Evolutionary conservation across 1,140 invertebrate genomes (phyloP), one percentile per base, ranked within the genome.

Genomic region (Psilanteris sp.): DNA sequence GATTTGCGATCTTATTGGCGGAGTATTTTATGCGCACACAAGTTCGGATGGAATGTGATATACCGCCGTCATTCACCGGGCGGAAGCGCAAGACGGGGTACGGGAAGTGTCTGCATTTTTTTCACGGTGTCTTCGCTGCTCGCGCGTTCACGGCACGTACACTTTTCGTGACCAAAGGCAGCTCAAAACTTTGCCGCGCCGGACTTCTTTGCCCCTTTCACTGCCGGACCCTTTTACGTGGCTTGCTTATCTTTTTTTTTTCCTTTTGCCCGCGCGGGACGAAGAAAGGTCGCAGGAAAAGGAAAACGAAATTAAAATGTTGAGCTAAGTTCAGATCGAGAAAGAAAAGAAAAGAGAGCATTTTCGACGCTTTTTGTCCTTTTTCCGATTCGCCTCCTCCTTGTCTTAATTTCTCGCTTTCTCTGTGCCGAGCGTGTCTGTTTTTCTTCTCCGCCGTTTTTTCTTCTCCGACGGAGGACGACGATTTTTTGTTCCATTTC

Each of bases 291-390:
- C 48, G 44, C 43, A 44, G 22, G 50, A 32, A 43, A 39, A 57
- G 61, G 61, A 77, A 85, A 84, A 85, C 80, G 83, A 85, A 85
- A 87, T 85, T 84, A 85, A 87, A 87, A 84, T 81, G 80, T 83
- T 78, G 70, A 76, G 70, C 64, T 66, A 83, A 85, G 80, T 85
- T 85, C 82, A 64, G 46, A 37, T 72, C 68, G 27, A 36, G 43
- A 32, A 43, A 36, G 37, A 57, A 46, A 14, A 44, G 57, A 70
- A 54, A 44, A 24, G 39, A 27, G 11, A 16, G 24, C 13, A 57
- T 61, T 52, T 43, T 71, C 20, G 15, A 48, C 36, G 16, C 15
- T 27, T 37, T 26, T 14, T 18, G 0, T 18, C 11, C 5, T 20
- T 3, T 7, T 29, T 27, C 8, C 14, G 10, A 0, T 13, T 16